These are phyloP conservation scores for Apogon talboti DNA, from an alignment of 2,797 vertebrate genomes.

Conservation along the genomic window DNA sequence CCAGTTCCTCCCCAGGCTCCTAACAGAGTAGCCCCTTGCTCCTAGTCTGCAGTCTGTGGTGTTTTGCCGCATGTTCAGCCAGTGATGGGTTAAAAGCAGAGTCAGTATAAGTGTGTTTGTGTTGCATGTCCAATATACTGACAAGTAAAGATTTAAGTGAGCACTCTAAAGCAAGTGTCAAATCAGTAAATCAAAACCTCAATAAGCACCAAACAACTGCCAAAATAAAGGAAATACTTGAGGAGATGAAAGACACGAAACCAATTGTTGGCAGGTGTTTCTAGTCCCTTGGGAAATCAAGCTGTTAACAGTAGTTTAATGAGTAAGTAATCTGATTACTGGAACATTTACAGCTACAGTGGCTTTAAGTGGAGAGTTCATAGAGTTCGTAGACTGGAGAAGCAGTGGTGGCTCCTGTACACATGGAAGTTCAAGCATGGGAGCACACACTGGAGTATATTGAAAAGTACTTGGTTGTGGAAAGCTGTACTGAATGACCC, in stretches of 20 bases:
- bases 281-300: conserved; percentile 39
- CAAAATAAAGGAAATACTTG: conserved; percentile 8
- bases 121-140: background rate
- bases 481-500: too few relatives aligned
- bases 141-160: too few relatives aligned
- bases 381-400: background rate
- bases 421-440: too few relatives aligned
- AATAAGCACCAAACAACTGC: background rate
- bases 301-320: conserved; percentile 11
- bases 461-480: too few relatives aligned
- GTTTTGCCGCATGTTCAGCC: too few relatives aligned
- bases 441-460: too few relatives aligned
- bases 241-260: background rate
- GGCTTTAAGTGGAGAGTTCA: conserved; percentile 3
- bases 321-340: conserved; percentile 31
- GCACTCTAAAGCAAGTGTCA: too few relatives aligned
- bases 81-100: too few relatives aligned
- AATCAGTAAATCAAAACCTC: background rate
- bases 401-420: background rate
- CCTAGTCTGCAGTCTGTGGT: too few relatives aligned
- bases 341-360: background rate
- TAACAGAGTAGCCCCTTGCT: too few relatives aligned
- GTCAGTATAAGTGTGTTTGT: background rate
- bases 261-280: conserved; percentile 27
- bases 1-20: too few relatives aligned